Percentiles rank a stretch among this genome's conserved stretches.
These are phyloP conservation scores for Zaprionus gabonicus DNA, from an alignment of 1,140 invertebrate genomes.

Conservation along the genomic window DNA sequence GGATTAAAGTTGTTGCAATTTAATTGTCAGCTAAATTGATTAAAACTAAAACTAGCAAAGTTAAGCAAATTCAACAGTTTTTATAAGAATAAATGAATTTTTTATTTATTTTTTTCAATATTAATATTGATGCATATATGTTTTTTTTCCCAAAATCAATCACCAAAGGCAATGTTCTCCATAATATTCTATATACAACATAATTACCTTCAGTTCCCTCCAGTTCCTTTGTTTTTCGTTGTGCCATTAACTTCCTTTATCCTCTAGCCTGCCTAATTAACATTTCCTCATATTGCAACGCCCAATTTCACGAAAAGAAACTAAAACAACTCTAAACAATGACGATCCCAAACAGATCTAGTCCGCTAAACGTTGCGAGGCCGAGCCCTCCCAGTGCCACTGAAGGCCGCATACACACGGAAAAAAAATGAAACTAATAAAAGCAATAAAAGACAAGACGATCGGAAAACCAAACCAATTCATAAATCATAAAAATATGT, in stretches of 20 bases:
- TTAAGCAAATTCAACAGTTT: too few relatives aligned
- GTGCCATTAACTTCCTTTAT: too few relatives aligned
- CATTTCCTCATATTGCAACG: conserved; percentile 53
- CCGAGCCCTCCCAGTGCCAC: conserved; percentile 34
- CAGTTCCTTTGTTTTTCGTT: not conserved
- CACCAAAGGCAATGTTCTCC: not conserved
- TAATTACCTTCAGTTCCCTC: conserved; percentile 2
- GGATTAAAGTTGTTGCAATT: not conserved
- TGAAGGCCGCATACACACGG: conserved; percentile 54
- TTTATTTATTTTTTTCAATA: too few relatives aligned
- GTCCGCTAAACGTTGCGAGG: conserved; percentile 47
- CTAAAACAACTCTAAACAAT: conserved; percentile 33
- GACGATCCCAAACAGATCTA: conserved; percentile 46
- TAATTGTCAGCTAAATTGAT: not conserved
- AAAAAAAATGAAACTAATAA: conserved; percentile 33
- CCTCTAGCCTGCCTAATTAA: conserved; percentile 20
- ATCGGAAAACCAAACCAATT: conserved; percentile 78
- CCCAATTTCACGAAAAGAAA: conserved; percentile 52
- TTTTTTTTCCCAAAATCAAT: not conserved
- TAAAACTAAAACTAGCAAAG: not conserved
- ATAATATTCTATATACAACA: not conserved
- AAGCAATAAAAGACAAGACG: conserved; percentile 18
- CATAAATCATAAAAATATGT: conserved; percentile 84
- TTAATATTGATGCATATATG: too few relatives aligned
- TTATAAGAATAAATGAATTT: too few relatives aligned